Conservation (phyloP, 2,797 vertebrate genomes). For the Sternotherus odoratus region DNA sequence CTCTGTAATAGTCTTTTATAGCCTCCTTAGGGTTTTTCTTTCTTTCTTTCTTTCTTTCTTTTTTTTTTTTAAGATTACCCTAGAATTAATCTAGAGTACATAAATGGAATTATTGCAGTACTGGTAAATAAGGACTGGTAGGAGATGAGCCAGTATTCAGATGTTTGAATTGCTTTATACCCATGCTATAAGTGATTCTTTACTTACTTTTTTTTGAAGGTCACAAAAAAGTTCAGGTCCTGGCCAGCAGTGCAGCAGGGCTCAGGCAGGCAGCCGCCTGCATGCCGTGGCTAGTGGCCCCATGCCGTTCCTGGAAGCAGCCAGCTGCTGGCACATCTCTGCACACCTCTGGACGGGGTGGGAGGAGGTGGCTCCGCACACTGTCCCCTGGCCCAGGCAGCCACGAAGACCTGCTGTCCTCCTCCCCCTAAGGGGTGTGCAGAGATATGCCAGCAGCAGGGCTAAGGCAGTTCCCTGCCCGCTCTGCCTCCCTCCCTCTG, state of each 20-base stretch:
- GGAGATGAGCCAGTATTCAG: background rate
- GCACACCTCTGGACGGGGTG: too few relatives aligned
- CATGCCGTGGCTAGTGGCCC: too few relatives aligned
- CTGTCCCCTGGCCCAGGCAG: too few relatives aligned
- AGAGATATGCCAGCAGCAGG: too few relatives aligned
- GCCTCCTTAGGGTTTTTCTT: background rate
- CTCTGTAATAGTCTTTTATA: background rate
- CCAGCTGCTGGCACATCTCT: too few relatives aligned
- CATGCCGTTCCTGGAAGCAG: too few relatives aligned
- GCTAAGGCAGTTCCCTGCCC: too few relatives aligned
- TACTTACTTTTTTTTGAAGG: background rate
- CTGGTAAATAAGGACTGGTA: background rate
- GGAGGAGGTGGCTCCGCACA: rapidly evolving
- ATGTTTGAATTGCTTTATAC: background rate
- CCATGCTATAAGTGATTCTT: background rate
- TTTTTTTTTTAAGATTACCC: background rate
- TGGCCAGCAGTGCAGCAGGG: too few relatives aligned
- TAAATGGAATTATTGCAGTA: background rate
- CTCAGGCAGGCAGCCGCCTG: too few relatives aligned
- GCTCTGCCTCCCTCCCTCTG: too few relatives aligned
- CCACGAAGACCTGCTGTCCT: too few relatives aligned
- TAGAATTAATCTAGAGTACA: background rate
- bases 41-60: background rate
- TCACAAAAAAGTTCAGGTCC: background rate
- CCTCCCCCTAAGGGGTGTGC: too few relatives aligned